Evolutionary conservation across 53 echinoderm and acorn worm genomes (phyloP).

Genomic region (Paelopatides confundens): DNA sequence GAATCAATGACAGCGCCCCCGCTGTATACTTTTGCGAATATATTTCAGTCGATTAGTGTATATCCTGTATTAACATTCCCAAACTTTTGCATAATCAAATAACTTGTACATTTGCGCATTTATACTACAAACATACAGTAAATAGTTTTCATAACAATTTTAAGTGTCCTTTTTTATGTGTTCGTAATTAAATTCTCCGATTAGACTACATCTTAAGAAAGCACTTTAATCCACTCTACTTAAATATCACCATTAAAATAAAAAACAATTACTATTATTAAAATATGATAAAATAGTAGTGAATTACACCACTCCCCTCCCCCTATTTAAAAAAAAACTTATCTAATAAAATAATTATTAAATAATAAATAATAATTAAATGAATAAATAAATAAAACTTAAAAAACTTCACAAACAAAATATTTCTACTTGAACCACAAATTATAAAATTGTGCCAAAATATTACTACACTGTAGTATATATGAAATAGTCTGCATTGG

Average conservation of each 20-base stretch:
- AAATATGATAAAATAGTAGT: not conserved
- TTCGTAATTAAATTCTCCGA: not conserved
- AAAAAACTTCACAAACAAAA: not conserved
- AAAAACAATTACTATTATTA: not conserved
- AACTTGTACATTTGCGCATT: conserved; percentile 43
- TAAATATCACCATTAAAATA: conserved; percentile 13
- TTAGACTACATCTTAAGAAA: conserved; percentile 37
- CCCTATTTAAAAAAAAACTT: not conserved
- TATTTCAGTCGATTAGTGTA: conserved; percentile 36
- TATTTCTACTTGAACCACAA: not conserved
- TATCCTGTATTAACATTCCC: conserved; percentile 37
- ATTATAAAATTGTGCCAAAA: not conserved
- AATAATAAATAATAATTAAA: not conserved
- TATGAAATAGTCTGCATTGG: not conserved
- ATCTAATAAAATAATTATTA: not conserved
- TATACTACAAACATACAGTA: conserved; percentile 43
- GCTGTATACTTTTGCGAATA: conserved; percentile 37
- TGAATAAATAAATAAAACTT: not conserved
- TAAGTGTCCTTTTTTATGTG: not conserved
- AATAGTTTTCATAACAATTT: conserved; percentile 11
- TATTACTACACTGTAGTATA: not conserved
- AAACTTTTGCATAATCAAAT: conserved; percentile 41
- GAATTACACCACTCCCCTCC: not conserved
- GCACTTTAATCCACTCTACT: conserved; percentile 34
- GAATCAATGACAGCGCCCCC: conserved; percentile 25